Base-by-base conservation (phyloP, 2,113 vertebrate species). In the Myrmecophaga tridactyla region DNA sequence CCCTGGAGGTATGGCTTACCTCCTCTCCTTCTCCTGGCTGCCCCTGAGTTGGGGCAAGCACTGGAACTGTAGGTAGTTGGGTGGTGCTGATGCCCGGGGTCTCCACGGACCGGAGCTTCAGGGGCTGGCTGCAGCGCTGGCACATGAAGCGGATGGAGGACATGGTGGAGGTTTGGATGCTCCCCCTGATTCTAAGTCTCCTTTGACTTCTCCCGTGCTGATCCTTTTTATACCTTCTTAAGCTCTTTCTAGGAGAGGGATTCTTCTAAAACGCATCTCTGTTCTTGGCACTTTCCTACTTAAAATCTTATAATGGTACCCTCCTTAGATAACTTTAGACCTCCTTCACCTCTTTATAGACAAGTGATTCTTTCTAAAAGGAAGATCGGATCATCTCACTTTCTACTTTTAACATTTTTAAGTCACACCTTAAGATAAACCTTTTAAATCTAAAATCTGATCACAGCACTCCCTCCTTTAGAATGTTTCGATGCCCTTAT, bases 121-220 rank as follows among this genome's bases (percentile, higher is more conserved):
- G 99, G 11, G 99, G 99, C 97, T 99, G 99, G 65, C 98, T 98
- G 98, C 99, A 99, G 60, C 98, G 98, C 96, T 99, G 99, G 97
- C 99, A 99, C 65, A 99, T 98, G 94, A 99, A 99, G 97, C 98
- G 34, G 10, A 9, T 0, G 1, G 60, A 75, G 25, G 62, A 67
- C 96, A 95, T 95, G 63, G 36, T 29, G 4, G 11, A 27, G n/a
- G 7, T 7, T 34, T 6, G 12, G 8, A 48, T 31, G 25, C 62
- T 9, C 20, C 4, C 8, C 36, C 4, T 4, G 5, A 7, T 0
- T n/a, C 51, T 23, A 36, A 4, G 14, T 58, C 72, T 83, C 27
- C 31, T 69, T 60, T 78, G 29, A 21, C 20, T 76, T 20, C 5
- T 41, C 34, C 13, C 46, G 31, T 41, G 39, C 21, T 31, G 36